A percentile compares a stretch with the other conserved stretches of the same genome.
Conservation (phyloP, 2,797 vertebrate species). For the Antrozous pallidus region DNA sequence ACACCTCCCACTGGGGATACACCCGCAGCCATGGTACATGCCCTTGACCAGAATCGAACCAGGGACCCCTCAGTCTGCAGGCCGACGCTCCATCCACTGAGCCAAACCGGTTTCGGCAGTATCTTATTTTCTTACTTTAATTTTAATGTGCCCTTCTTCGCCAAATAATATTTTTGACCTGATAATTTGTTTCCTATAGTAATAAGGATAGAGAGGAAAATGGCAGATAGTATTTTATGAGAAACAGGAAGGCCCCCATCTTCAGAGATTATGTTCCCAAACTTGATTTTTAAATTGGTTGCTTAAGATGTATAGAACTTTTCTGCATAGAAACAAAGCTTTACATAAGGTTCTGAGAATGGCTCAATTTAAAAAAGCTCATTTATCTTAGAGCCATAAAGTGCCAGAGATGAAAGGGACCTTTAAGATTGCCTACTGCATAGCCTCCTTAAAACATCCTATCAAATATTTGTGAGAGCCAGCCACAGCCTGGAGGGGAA, state of each 20-base stretch:
- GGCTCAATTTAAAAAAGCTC: not conserved
- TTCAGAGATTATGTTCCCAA: constrained; percentile 18
- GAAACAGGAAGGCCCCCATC: not conserved
- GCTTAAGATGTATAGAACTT: not conserved
- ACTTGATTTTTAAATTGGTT: constrained; percentile 41
- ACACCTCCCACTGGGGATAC: too few species aligned
- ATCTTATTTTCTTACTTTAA: constrained; percentile 23
- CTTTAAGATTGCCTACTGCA: not conserved
- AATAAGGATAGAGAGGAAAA: not conserved
- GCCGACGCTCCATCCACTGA: too few species aligned
- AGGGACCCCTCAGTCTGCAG: too few species aligned
- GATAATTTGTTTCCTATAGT: not conserved
- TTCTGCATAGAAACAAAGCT: not conserved
- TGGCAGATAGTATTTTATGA: not conserved
- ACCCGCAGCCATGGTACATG: too few species aligned
- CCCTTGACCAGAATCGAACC: too few species aligned
- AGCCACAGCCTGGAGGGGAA: not conserved
- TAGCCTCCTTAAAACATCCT: not conserved
- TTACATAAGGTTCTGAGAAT: constrained; percentile 3
- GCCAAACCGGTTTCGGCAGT: too few species aligned
- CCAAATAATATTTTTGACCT: constrained; percentile 15
- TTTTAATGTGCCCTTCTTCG: not conserved
- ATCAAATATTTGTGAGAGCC: not conserved
- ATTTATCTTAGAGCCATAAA: constrained; percentile 18
- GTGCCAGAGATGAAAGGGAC: not conserved